Conservation (phyloP, 1,140 invertebrate species). For the Planococcus citri region DNA sequence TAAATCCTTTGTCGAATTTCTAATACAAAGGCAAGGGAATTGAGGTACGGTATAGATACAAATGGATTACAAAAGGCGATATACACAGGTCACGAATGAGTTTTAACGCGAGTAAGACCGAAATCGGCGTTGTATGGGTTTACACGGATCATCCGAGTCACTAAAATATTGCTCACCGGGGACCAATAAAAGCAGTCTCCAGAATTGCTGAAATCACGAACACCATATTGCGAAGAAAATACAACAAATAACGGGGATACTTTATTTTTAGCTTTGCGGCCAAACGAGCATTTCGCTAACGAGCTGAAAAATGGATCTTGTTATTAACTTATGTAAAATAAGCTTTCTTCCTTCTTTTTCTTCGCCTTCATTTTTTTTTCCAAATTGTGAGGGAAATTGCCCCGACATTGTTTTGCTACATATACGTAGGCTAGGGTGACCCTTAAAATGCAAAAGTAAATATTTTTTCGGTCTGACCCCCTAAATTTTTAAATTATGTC, state of each 20-base stretch:
- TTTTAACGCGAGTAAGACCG: constrained; percentile 1
- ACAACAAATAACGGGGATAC: constrained; percentile 1
- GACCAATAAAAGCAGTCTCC: constrained; percentile 6
- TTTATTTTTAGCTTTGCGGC: constrained; percentile 2
- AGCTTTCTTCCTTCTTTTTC: too few relatives aligned
- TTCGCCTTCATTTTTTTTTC: too few relatives aligned
- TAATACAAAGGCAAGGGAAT: not conserved
- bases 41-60: not conserved
- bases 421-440: too few relatives aligned
- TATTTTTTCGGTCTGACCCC: too few relatives aligned
- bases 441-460: too few relatives aligned
- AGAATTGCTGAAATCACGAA: constrained; percentile 6
- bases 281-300: constrained; percentile 2
- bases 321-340: constrained; percentile 8
- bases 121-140: constrained; percentile 2
- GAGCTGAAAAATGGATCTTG: constrained; percentile 2
- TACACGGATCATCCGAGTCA: constrained; percentile 5
- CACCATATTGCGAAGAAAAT: constrained; percentile 6
- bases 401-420: too few relatives aligned
- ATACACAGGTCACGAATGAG: constrained; percentile 2
- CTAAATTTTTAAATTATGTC: too few relatives aligned
- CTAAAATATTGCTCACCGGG: not conserved
- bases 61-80: constrained; percentile 3
- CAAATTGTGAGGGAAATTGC: too few relatives aligned
- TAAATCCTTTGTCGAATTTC: not conserved